Base-by-base conservation (phyloP, 1,140 invertebrate species). In the Drosophila pallidifrons region DNA sequence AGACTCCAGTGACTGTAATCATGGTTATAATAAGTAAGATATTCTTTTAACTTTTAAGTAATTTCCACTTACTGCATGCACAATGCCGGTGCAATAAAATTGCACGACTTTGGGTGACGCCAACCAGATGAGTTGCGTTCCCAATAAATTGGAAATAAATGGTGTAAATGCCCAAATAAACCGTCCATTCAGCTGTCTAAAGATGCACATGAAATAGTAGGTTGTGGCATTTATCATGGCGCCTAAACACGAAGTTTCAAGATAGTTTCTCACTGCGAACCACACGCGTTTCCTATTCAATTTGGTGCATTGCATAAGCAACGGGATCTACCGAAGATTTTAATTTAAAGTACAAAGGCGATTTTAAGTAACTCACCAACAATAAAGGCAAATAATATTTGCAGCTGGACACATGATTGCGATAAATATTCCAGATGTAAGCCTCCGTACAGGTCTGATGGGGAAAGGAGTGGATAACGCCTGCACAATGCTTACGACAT, bases 311-410 rank as follows among this genome's bases (percentile, higher is more conserved):
- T 80, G 71, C 3, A 74, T 10, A 0, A 83, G 5, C 45, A 83
- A 32, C 0, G 82, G 82, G 3, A 80, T 6, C 79, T 81, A 3
- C 16, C 60, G 20, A 16, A 8, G 11, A 51, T 28, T 2, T 13
- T 10, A 8, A 2, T 11, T 8, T 7, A 16, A 51, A 63, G 4
- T 41, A 41, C n/a, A 57, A 1, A 20, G 16, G 10, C 7, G 10
- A 38, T 38, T 5, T 13, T 38, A 1, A 5, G 41, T n/a, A 15
- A 65, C 83, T 49, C 58, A 88, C 85, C 81, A 89, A 25, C 38
- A 87, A 43, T 43, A 81, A 10, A 1, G 85, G 85, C 11, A 61
- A 57, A 65, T 83, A 89, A 35, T 88, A 88, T 57, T 78, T 83
- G 1, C 55, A 66, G 49, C 85, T 72, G 10, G 80, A 82, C 49